phyloP scores from a whole-genome alignment of 2,113 vertebrate species.

The Channa maculata region DNA sequence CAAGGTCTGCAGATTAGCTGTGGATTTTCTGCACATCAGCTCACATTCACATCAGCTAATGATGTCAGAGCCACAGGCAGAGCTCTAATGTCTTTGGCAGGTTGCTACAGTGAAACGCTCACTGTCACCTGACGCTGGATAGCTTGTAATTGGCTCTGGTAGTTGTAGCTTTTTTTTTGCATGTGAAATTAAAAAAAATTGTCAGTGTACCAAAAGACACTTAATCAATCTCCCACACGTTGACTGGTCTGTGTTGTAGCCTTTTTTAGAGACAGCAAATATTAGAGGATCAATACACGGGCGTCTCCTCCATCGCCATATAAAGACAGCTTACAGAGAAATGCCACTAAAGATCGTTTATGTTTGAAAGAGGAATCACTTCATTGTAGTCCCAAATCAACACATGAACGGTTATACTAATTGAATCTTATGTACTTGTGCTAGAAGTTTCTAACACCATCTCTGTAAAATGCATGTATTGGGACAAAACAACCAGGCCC shows the following conservation, averaged over 20 bases:
- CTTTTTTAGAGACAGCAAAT: conserved; percentile 10
- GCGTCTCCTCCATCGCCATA: conserved; percentile 12
- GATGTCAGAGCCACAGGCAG: conserved; percentile 38
- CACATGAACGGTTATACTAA: not conserved
- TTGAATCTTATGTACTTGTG: not conserved
- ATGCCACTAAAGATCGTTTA: conserved; percentile 36
- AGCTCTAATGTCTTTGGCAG: conserved; percentile 34
- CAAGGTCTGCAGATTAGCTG: conserved; percentile 45
- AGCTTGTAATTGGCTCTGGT: not conserved
- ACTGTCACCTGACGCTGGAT: conserved; percentile 4
- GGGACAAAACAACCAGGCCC: too few relatives aligned
- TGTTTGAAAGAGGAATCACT: not conserved
- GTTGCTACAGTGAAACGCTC: conserved; percentile 14
- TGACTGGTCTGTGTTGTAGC: not conserved
- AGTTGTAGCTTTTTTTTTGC: conserved; percentile 4
- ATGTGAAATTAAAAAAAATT: not conserved
- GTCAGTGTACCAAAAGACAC: too few relatives aligned
- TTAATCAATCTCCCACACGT: conserved; percentile 8
- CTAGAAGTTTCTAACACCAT: not conserved
- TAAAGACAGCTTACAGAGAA: conserved; percentile 29
- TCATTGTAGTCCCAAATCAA: not conserved
- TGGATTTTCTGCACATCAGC: conserved; percentile 45
- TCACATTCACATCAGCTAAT: conserved; percentile 50
- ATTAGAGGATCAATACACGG: conserved; percentile 12
- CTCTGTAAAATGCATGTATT: too few relatives aligned